These are phyloP conservation scores for Lordiphosa fenestrarum DNA, from an alignment of 2,888 invertebrate genomes.

Conservation along the genomic window DNA sequence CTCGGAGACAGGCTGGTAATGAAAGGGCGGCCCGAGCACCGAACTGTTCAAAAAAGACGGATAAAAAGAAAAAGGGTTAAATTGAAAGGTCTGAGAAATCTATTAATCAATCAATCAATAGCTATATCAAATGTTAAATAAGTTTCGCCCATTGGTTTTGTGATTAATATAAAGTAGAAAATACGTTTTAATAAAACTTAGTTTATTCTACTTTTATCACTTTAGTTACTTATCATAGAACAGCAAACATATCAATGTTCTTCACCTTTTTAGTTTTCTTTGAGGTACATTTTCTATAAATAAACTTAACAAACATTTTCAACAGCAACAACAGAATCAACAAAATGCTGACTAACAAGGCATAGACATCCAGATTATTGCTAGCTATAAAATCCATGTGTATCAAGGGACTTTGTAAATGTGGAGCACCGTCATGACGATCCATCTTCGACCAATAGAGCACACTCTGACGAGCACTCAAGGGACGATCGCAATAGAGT, in stretches of 20 bases:
- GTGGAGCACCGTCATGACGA: conserved; percentile 82
- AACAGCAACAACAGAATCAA: background rate
- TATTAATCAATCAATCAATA: too few relatives aligned
- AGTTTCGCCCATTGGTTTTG: too few relatives aligned
- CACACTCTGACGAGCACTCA: conserved; percentile 81
- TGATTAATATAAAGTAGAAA: too few relatives aligned
- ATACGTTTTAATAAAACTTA: too few relatives aligned
- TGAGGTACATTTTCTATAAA: conserved; percentile 14
- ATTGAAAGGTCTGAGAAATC: too few relatives aligned
- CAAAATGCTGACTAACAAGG: conserved; percentile 28
- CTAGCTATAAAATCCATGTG: conserved; percentile 80
- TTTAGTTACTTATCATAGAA: too few relatives aligned
- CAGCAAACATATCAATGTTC: background rate
- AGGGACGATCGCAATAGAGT: conserved; percentile 82
- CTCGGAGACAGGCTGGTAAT: too few relatives aligned
- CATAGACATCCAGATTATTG: conserved; percentile 81
- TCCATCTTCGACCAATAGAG: conserved; percentile 83
- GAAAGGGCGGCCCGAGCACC: too few relatives aligned
- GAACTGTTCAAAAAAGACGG: too few relatives aligned
- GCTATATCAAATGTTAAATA: too few relatives aligned
- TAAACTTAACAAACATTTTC: background rate
- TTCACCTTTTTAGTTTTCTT: background rate
- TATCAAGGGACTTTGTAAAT: conserved; percentile 81
- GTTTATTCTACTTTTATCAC: too few relatives aligned
- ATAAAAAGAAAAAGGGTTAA: too few relatives aligned